phyloP scores from a whole-genome alignment of 2,797 vertebrate genomes.

The Poeciliopsis presidionis region DNA sequence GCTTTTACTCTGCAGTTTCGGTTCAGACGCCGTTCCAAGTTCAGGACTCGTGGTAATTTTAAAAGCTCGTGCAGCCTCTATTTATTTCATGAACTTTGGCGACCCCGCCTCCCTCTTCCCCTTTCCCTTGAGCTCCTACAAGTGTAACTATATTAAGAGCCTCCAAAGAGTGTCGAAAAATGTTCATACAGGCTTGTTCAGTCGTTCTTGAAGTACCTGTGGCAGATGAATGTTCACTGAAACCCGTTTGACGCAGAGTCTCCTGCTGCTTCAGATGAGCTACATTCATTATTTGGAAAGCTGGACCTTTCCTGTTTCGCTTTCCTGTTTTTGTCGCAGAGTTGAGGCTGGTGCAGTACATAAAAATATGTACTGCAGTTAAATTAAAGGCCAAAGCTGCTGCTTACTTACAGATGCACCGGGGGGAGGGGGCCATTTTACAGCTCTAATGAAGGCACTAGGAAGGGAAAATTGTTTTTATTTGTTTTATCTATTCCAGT shows the following conservation, averaged over 20 bases:
- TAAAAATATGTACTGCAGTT: constrained; percentile 66
- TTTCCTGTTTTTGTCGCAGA: constrained; percentile 40
- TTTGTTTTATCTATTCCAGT: constrained; percentile 34
- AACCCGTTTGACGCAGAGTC: constrained; percentile 63
- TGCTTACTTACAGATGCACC: constrained; percentile 50
- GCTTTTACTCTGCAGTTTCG: constrained; percentile 75
- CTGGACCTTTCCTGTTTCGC: constrained; percentile 65
- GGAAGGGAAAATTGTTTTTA: constrained; percentile 57
- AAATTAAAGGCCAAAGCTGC: constrained; percentile 62
- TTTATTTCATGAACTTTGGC: constrained; percentile 69
- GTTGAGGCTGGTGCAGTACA: constrained; percentile 55
- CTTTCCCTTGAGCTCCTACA: constrained; percentile 51
- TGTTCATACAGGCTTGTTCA: constrained; percentile 64
- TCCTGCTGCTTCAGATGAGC: constrained; percentile 55
- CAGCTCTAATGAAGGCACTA: constrained; percentile 37
- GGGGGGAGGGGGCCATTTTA: constrained; percentile 41
- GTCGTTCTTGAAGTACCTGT: constrained; percentile 69
- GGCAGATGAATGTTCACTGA: constrained; percentile 71
- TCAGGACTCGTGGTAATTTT: constrained; percentile 57
- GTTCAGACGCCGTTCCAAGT: constrained; percentile 52
- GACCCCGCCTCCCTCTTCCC: constrained; percentile 34
- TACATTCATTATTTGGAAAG: constrained; percentile 74
- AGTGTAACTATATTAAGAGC: constrained; percentile 67
- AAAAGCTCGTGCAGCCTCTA: constrained; percentile 49
- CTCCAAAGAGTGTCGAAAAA: constrained; percentile 65